phyloP scores from a whole-genome alignment of 2,888 invertebrate genomes.

The Mesorhabditis spiculigera region DNA sequence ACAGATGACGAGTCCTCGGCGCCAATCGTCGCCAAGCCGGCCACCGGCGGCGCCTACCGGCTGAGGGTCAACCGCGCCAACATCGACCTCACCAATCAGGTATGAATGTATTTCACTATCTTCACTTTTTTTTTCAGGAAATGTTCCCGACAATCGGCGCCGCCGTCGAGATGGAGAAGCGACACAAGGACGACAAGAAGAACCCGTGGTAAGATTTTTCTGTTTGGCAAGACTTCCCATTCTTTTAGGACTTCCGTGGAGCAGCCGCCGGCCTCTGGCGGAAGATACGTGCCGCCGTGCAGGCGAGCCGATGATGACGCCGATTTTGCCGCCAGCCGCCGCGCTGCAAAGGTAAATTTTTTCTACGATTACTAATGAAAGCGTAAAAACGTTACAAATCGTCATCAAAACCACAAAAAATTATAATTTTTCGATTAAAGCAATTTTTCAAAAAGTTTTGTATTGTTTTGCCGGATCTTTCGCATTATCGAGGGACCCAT shows the following conservation, averaged over 20 bases:
- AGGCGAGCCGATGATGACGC: background rate
- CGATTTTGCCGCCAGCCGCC: background rate
- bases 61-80: background rate
- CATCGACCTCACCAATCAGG: background rate
- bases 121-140: constrained; percentile 28
- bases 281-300: background rate
- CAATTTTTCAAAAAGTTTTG: too few relatives aligned
- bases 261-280: background rate
- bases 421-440: too few relatives aligned
- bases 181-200: constrained; percentile 41
- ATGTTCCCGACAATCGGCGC: constrained; percentile 50
- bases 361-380: too few relatives aligned
- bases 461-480: too few relatives aligned
- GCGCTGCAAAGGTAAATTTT: too few relatives aligned
- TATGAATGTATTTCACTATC: too few relatives aligned
- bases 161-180: constrained; percentile 46
- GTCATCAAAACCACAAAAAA: too few relatives aligned
- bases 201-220: background rate
- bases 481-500: too few relatives aligned
- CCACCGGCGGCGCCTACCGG: too few relatives aligned
- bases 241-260: background rate
- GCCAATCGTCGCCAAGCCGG: too few relatives aligned
- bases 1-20: background rate
- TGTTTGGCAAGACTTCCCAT: too few relatives aligned
- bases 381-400: too few relatives aligned